These are phyloP conservation scores for Dipus sagitta DNA, from an alignment of 2,797 vertebrate species.

Conservation along the genomic window DNA sequence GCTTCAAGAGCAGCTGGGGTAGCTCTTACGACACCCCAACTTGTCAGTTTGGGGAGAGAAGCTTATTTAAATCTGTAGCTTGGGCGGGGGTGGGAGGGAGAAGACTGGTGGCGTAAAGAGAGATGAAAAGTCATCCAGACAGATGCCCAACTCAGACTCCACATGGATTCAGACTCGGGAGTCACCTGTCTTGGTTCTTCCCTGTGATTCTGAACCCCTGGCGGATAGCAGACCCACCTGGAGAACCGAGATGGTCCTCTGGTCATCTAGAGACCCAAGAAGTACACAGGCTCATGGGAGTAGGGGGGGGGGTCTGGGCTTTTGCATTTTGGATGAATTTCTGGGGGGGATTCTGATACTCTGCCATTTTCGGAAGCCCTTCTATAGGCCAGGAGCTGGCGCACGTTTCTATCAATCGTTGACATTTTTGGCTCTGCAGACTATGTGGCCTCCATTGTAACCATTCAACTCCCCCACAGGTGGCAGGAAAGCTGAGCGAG, in stretches of 20 bases:
- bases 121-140: background rate
- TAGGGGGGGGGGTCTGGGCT: background rate
- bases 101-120: background rate
- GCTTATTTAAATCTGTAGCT: background rate
- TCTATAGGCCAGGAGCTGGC: background rate
- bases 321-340: background rate
- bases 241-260: background rate
- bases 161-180: background rate
- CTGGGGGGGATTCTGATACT: background rate
- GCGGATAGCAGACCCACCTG: background rate
- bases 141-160: background rate
- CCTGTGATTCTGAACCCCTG: background rate
- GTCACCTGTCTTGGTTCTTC: background rate
- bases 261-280: too few species aligned
- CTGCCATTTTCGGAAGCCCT: background rate
- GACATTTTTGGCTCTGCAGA: background rate
- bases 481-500: background rate
- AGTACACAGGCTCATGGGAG: background rate
- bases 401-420: background rate
- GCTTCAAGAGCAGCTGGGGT: background rate
- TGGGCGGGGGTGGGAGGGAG: fast-evolving
- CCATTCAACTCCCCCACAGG: background rate
- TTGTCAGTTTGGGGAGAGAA: background rate
- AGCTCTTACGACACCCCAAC: background rate
- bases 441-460: background rate